Evolutionary conservation across 2,888 invertebrate genomes (phyloP).

Genomic region (Oligia strigilis): DNA sequence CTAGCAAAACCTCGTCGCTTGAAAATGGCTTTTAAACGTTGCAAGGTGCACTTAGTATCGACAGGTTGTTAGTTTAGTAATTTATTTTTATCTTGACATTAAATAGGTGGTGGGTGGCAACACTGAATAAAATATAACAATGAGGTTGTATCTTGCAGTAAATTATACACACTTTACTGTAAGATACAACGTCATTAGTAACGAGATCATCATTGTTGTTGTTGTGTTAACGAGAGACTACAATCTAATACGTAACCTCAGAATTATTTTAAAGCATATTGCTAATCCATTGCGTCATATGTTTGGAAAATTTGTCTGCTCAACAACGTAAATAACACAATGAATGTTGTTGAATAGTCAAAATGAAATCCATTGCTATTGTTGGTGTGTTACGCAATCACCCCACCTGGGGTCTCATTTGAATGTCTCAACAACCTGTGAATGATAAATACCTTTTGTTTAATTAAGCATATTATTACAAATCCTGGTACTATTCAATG

Average conservation of each 20-base stretch:
- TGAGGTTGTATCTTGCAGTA: not conserved
- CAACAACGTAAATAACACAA: not conserved
- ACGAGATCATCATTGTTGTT: too few species aligned
- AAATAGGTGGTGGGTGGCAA: not conserved
- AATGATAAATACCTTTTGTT: slow-evolving; percentile 49
- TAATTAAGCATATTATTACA: slow-evolving; percentile 38
- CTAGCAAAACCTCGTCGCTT: not conserved
- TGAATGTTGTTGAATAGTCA: not conserved
- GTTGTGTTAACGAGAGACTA: too few species aligned
- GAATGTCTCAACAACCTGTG: slow-evolving; percentile 28
- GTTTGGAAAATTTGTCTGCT: too few species aligned
- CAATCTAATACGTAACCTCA: too few species aligned
- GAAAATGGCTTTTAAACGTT: slow-evolving; percentile 38
- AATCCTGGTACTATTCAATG: slow-evolving; percentile 33
- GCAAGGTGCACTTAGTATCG: slow-evolving; percentile 38
- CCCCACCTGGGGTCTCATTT: slow-evolving; percentile 4
- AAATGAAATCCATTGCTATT: not conserved
- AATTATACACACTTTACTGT: too few species aligned
- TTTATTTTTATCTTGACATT: slow-evolving; percentile 31
- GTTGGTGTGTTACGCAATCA: not conserved
- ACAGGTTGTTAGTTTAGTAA: not conserved
- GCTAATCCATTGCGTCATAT: too few species aligned
- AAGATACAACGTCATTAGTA: too few species aligned
- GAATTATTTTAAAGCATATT: too few species aligned
- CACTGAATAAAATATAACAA: slow-evolving; percentile 1